Evolutionary conservation across 2,888 invertebrate species (phyloP).

Genomic region (Lacanobia wlatinum): DNA sequence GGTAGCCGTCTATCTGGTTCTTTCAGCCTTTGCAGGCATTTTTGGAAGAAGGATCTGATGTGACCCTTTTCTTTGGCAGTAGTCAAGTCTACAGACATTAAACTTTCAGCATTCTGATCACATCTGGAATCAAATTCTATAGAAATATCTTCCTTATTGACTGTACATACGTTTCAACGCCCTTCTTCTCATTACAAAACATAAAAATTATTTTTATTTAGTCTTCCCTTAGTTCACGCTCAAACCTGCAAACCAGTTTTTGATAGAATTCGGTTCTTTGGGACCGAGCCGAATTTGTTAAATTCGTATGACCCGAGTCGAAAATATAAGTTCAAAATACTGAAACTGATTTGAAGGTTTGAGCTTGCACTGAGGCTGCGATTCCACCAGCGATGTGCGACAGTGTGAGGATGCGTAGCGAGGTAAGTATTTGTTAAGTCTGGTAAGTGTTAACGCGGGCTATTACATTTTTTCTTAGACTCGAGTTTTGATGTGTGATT

Average conservation of each 20-base stretch:
- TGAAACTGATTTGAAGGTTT: background rate
- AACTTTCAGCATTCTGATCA: slow-evolving; percentile 90
- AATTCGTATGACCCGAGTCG: too few species aligned
- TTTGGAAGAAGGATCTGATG: slow-evolving; percentile 96
- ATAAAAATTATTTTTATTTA: too few species aligned
- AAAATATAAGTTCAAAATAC: background rate
- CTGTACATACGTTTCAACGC: background rate
- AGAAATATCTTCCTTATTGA: background rate
- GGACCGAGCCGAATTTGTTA: too few species aligned
- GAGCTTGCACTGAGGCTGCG: background rate
- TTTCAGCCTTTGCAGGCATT: slow-evolving; percentile 95
- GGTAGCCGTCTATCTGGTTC: slow-evolving; percentile 97
- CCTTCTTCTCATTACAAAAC: background rate
- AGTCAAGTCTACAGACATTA: slow-evolving; percentile 94
- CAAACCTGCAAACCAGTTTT: too few species aligned
- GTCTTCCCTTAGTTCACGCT: background rate
- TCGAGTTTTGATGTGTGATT: too few species aligned
- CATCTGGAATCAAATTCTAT: slow-evolving; percentile 79
- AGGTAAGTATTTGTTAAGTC: too few species aligned
- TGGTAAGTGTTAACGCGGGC: too few species aligned
- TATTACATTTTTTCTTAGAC: too few species aligned
- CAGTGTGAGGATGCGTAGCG: too few species aligned
- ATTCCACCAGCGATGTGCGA: too few species aligned
- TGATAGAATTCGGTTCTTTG: too few species aligned
- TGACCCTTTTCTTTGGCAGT: slow-evolving; percentile 95